Evolutionary conservation across 2,888 invertebrate genomes (phyloP), one percentile per base, ranked within the genome.

Genomic region (Brachypalpus laphriformis): DNA sequence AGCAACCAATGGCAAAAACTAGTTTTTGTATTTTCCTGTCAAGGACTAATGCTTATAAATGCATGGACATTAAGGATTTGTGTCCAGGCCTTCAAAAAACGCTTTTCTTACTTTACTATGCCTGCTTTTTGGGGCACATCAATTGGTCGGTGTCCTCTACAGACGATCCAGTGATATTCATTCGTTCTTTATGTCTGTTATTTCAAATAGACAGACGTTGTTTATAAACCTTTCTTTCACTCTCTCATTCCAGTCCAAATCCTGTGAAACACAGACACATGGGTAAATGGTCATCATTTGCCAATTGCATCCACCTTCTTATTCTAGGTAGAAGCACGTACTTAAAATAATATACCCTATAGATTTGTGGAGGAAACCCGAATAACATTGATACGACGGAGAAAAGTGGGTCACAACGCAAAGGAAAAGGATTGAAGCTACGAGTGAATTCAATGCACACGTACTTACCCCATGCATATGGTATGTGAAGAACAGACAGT

Each of bases 401-500:
- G 25, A 28, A 25, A 61, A 25, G 25, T 63, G 45, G 28, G 28
- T 4, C 45, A 28, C 45, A 56, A n/a, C 28, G 28, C 9, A 18
- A 45, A 45, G 28, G 18, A 20, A 56, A 70, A 45, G 54, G 68
- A 54, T 28, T 68, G 11, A 40, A 40, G 18, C 11, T 8, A n/a
- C n/a, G n/a, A n/a, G n/a, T n/a, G 40, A n/a, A 45, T 70, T 45
- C 42, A 42, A 42, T 45, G 68, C 45, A 42, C 68, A 70, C 56
- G 68, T 70, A 42, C 20, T 34, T 7, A 18, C 11, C 28, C 45
- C 31, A 9, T 45, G 45, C 18, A 45, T 28, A 56, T n/a, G 20
- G 5, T n/a, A 20, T 22, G 22, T 5, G 16, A 22, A 31, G n/a
- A 18, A 47, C 45, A 7, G 25, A n/a, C n/a, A 28, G 16, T 47